Base-by-base conservation (phyloP, 2,797 vertebrate species). In the Sebastolobus alascanus region DNA sequence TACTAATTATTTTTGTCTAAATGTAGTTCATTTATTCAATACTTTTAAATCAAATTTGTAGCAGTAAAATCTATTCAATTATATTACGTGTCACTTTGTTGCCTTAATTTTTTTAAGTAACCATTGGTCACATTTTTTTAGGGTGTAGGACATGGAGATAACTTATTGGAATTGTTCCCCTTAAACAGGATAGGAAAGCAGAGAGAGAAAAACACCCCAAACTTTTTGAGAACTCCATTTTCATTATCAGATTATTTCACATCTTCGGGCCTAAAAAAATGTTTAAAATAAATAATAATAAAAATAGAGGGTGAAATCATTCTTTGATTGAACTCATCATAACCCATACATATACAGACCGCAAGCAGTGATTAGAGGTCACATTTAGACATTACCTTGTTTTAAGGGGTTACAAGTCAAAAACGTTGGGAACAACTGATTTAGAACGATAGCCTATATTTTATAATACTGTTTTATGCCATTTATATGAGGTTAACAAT, bases 171-270 rank as follows among this genome's bases (percentile, higher is more conserved):
- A 27, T 56, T 43, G 5, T 43, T 43, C 13, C 40, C 40, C 40
- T 14, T 43, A 0, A 43, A 43, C 40, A 43, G 40, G 0, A 43
- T 43, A 40, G 40, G 40, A 43, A 43, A 43, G 40, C 0, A 43
- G 40, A 43, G 40, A 14, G 38, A 14, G 5, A 0, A 13, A 35
- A 12, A 40, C 0, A 40, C 5, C 5, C 40, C 0, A 43, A 14
- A 43, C 1, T 6, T 43, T 43, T 50, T 50, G 7, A 50, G 14
- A 50, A 18, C 43, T 50, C 14, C 16, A 18, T 50, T 50, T 50
- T 20, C 18, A 12, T 55, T 0, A 55, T 55, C 2, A 2, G n/a
- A 12, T 55, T 22, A 25, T 55, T 55, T 25, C 54, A 55, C 2
- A 55, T 55, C 43, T 50, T 20, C 16, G 3, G 43, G 43, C 16